A percentile compares a stretch with the other conserved stretches of the same genome.
Evolutionary conservation across 1,140 invertebrate genomes (phyloP).

Genomic region (Oppia nitens): DNA sequence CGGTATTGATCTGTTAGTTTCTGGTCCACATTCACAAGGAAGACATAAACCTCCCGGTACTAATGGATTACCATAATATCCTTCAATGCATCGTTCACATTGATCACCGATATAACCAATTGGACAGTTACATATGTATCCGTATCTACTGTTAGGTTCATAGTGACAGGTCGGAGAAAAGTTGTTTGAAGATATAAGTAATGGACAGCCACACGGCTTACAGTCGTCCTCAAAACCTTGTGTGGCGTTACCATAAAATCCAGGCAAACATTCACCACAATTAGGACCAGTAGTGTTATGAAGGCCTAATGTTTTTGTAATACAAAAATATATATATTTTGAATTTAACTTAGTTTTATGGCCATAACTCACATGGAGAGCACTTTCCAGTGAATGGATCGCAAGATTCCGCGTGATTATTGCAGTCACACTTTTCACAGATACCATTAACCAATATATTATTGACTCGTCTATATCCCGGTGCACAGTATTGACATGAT

Average conservation of each 20-base stretch:
- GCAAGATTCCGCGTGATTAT: slow-evolving; percentile 67
- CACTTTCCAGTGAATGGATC: slow-evolving; percentile 59
- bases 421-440: slow-evolving; percentile 74
- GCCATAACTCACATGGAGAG: slow-evolving; percentile 54
- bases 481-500: slow-evolving; percentile 65
- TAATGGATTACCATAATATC: slow-evolving; percentile 68
- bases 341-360: too few relatives aligned
- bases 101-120: slow-evolving; percentile 74
- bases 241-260: slow-evolving; percentile 78
- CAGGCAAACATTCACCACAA: slow-evolving; percentile 69
- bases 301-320: too few relatives aligned
- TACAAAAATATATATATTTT: too few relatives aligned
- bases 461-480: slow-evolving; percentile 59
- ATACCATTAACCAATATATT: slow-evolving; percentile 36
- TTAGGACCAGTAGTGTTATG: slow-evolving; percentile 49
- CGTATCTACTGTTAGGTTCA: slow-evolving; percentile 19
- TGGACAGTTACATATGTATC: slow-evolving; percentile 74
- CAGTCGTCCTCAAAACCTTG: slow-evolving; percentile 55
- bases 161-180: slow-evolving; percentile 70
- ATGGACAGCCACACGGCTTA: slow-evolving; percentile 68
- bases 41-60: slow-evolving; percentile 49
- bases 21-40: slow-evolving; percentile 55
- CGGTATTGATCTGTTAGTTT: slow-evolving; percentile 35
- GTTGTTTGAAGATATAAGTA: slow-evolving; percentile 52
- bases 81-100: slow-evolving; percentile 77